These are phyloP conservation scores for Megalops cyprinoides DNA, from an alignment of 2,797 vertebrate species.

Conservation along the genomic window DNA sequence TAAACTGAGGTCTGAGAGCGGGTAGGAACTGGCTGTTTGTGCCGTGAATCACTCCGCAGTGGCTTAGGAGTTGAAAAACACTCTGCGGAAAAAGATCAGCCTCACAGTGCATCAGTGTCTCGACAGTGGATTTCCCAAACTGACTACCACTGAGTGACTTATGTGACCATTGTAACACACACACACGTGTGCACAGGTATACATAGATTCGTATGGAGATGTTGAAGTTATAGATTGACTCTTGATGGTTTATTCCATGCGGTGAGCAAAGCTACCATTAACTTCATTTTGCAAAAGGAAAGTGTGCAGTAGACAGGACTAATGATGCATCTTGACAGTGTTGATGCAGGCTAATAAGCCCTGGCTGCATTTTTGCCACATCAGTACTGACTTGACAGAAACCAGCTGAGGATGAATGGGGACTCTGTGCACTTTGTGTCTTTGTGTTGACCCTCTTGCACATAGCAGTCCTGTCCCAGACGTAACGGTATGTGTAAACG, in stretches of 20 bases:
- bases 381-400: background rate
- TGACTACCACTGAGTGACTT: too few species aligned
- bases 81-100: too few species aligned
- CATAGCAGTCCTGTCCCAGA: background rate
- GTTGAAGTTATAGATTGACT: background rate
- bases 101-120: too few species aligned
- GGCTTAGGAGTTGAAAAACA: too few species aligned
- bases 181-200: background rate
- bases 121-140: too few species aligned
- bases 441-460: background rate
- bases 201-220: background rate
- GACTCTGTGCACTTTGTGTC: background rate
- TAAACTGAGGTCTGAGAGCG: background rate
- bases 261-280: background rate
- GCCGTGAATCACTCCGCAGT: too few species aligned
- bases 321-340: background rate
- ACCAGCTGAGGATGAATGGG: background rate
- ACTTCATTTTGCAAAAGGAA: background rate
- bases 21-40: too few species aligned
- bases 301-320: background rate
- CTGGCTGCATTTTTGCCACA: background rate
- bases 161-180: background rate
- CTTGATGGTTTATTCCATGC: background rate
- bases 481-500: slow-evolving; percentile 7
- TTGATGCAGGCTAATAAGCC: background rate